Evolutionary conservation across 2,888 invertebrate genomes (phyloP), one percentile per base, ranked within the genome.

Genomic region (Papilio demoleus): DNA sequence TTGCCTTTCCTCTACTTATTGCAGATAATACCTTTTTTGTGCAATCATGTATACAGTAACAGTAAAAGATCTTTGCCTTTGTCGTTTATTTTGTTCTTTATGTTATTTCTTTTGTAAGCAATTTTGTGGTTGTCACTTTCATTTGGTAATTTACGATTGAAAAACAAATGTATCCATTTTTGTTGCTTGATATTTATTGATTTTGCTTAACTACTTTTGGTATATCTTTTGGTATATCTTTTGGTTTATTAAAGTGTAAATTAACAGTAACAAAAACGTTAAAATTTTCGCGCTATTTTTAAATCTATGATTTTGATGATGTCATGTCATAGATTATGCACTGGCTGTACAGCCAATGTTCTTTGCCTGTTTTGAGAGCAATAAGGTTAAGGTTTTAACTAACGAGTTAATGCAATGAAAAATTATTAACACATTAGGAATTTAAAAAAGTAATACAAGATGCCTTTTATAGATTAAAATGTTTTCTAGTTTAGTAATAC

Each of bases 11-110:
- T 56, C 64, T 36, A 24, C 60, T 66, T 50, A 47, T 66, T 66
- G 60, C 66, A 27, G 66, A 59, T 61, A 47, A 64, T 50, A 36
- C 45, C 62, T 58, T 66, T 65, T 38, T 62, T 42, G 65, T 63
- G 63, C 38, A n/a, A 64, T 63, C 45, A 58, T 58, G 59, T 68
- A 38, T 53, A 68, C 66, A 56, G 65, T 45, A 27, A 68, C 66
- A 56, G 65, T 45, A 27, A 58, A 65, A 62, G 53, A 47, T 22
- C 53, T 60, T 69, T 60, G 36, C 53, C 63, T 63, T 24, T n/a
- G 42, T 60, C 22, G 38, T 65, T 42, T 47, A 4, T 40, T 68
- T 65, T 22, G 62, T 50, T 34, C 9, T 36, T 42, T 67, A 62
- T 61, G 38, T 27, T 40, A n/a, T 22, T 31, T 24, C 24, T 56